Evolutionary conservation across 2,888 invertebrate genomes (phyloP).

Genomic region (Drosophila sordidula): DNA sequence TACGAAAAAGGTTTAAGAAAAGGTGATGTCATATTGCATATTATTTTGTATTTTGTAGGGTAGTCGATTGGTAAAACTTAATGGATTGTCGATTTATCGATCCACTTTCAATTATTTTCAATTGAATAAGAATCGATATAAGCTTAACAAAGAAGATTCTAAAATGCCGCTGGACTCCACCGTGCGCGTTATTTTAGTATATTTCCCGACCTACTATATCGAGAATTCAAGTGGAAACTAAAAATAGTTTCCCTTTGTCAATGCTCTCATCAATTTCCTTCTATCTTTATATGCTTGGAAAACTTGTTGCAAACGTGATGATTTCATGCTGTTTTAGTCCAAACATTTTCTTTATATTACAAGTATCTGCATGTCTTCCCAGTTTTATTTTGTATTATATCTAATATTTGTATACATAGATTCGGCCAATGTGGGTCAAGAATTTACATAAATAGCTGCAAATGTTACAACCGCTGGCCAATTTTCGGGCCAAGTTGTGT

Average conservation of each 20-base stretch:
- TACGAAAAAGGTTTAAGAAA: no score
- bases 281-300: background rate
- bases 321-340: background rate
- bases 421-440: conserved; percentile 47
- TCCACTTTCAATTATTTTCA: no score
- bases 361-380: conserved; percentile 10
- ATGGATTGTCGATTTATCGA: no score
- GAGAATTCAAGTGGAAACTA: no score
- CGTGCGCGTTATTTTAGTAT: no score
- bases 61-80: no score
- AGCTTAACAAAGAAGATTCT: no score
- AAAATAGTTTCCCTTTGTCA: background rate
- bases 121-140: no score
- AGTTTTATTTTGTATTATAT: background rate
- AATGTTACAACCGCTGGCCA: conserved; percentile 43
- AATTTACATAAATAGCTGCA: conserved; percentile 49
- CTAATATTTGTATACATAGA: background rate
- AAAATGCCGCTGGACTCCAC: no score
- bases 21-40: no score
- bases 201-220: no score
- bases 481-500: conserved; percentile 37
- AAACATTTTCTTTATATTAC: background rate
- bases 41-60: no score
- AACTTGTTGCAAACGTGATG: conserved; percentile 4
- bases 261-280: background rate